Evolutionary conservation across 2,888 invertebrate genomes (phyloP), one percentile per base, ranked within the genome.

Genomic region (Scaptomyza cyrtandrae): DNA sequence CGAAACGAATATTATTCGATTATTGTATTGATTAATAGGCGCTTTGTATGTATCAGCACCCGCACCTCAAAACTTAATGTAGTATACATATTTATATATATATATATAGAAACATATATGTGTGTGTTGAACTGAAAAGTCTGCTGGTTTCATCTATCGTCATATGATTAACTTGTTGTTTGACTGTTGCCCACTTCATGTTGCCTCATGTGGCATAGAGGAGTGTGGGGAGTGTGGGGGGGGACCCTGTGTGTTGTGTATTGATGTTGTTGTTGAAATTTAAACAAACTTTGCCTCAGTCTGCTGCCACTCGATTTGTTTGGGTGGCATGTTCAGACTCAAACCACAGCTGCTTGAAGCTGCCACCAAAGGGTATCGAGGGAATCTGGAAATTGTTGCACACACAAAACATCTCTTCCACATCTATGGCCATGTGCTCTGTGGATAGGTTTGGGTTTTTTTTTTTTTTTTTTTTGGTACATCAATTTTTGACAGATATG

Each of bases 251-350:
- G 63, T 67, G 68, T 24, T 86, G 19, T 48, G 48, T 49, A 37
- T 52, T 52, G 52, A 37, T 85, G 77, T 70, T 80, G 57, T 74
- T 87, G 80, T 80, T 77, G 77, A 82, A 75, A 71, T 85, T 77
- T 79, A 76, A 83, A 83, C 82, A 82, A 82, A 87, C 76, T 76
- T 64, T 71, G 54, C 63, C 64, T 2, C 66, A 64, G 35, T 50
- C 63, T 52, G 70, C 63, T 52, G 70, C 54, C 68, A 63, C 56
- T 78, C 71, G 72, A 80, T 75, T 84, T 86, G 75, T 84, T 81
- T 86, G 80, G 66, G 83, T 82, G 86, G 77, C 68, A 74, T 79
- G 86, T 71, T 76, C 74, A 85, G 71, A 55, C 75, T 75, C 78
- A 80, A 80, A 61, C 48, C 61, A 46, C 78, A 78, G 69, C 78